Conservation (phyloP, 2,888 invertebrate species). For the Aphelenchoides bicaudatus region DNA sequence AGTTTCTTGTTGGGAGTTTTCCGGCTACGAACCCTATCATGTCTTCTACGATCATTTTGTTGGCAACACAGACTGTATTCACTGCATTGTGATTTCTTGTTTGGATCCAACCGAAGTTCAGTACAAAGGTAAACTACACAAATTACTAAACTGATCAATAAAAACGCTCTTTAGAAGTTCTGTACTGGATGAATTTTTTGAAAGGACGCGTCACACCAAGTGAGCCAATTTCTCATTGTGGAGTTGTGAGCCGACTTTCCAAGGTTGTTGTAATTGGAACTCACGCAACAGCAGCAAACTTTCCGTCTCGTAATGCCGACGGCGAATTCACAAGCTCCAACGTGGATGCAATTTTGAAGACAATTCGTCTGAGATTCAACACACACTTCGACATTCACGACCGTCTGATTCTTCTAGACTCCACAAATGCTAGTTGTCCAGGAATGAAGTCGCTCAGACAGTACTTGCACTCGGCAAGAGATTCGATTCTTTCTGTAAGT, state of each 20-base stretch:
- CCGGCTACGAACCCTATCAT: conserved; percentile 72
- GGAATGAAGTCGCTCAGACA: conserved; percentile 68
- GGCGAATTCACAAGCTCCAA: conserved; percentile 64
- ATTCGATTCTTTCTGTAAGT: conserved; percentile 65
- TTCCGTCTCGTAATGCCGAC: conserved; percentile 37
- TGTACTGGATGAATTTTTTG: conserved; percentile 75
- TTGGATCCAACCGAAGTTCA: conserved; percentile 68
- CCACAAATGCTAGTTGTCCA: conserved; percentile 68
- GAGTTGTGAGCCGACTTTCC: conserved; percentile 65
- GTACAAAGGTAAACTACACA: conserved; percentile 64
- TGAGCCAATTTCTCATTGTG: conserved; percentile 68
- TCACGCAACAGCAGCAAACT: conserved; percentile 63
- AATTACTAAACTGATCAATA: conserved; percentile 10
- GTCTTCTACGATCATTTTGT: conserved; percentile 72
- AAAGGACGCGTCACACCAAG: conserved; percentile 69
- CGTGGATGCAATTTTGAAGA: conserved; percentile 64
- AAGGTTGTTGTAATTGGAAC: conserved; percentile 69
- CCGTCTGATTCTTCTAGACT: conserved; percentile 68
- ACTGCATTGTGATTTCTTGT: conserved; percentile 71
- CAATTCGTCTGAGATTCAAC: conserved; percentile 64
- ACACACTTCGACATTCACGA: conserved; percentile 68
- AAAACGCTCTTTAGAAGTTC: conserved; percentile 61
- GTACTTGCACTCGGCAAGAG: conserved; percentile 66
- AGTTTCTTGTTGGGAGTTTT: conserved; percentile 73
- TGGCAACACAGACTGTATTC: conserved; percentile 68